Evolutionary conservation across 2,113 vertebrate species (phyloP), one percentile per base, ranked within the genome.

Genomic region (Carassius gibelio): DNA sequence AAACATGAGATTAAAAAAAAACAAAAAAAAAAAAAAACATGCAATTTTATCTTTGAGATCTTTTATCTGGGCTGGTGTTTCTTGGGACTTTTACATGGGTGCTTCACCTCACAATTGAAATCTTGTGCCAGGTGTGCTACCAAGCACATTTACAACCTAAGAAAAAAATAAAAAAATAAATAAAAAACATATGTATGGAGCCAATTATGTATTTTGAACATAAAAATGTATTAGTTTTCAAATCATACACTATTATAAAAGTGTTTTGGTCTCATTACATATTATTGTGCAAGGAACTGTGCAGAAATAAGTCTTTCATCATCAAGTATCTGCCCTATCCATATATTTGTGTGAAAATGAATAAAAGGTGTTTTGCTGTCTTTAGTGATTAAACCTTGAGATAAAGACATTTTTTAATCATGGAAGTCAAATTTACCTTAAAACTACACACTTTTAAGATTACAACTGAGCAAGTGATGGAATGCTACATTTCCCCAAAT

Each of bases 71-170:
- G 10, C 34, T 21, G 0, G 1, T 38, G 17, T 71, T 71, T 71
- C 8, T 21, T 19, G 0, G 0, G 34, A 71, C 15, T 17, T 1
- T 0, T 38, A 36, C 3, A 3, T 0, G 1, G 36, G 30, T 0
- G 15, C 14, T 19, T 19, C 15, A 36, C 15, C 34, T 69, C 15
- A 69, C 8, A 4, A 69, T 7, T 11, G 17, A 8, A 38, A 5
- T 71, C 1, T 17, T 21, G 34, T 21, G 21, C 3, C 34, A 1
- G 34, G 5, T 38, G 34, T 1, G 8, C 66, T 69, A 4, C 8
- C 0, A 1, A 71, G 68, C 15, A 38, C 1, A 8, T 38, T 69
- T 10, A 69, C 34, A 21, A 38, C 8, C 19, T 9, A 7, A 36
- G 30, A 69, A 69, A 19, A 30, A 30, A 30, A 30, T 0, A 30